phyloP scores from a whole-genome alignment of 2,113 vertebrate species.

The Carassius gibelio region DNA sequence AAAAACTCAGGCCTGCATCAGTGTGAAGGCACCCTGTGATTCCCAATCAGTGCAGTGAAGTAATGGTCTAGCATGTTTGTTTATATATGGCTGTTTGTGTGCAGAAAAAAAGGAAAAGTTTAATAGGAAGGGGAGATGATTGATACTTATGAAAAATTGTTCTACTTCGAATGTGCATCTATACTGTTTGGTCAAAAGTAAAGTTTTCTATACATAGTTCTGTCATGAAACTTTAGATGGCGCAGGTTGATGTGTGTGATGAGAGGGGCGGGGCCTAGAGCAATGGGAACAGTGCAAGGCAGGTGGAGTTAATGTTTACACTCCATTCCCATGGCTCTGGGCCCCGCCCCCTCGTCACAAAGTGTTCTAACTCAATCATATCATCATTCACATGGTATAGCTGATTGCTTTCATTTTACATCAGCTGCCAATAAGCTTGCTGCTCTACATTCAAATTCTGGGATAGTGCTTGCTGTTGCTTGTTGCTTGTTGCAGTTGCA shows the following conservation, averaged over 20 bases:
- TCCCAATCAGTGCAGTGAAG: not conserved
- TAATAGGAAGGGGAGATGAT: not conserved
- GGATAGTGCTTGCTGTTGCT: not conserved
- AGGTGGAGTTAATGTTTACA: too few species aligned
- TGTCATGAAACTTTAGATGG: too few species aligned
- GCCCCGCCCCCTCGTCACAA: too few species aligned
- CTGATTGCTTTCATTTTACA: not conserved
- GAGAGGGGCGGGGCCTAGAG: too few species aligned
- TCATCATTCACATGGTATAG: not conserved
- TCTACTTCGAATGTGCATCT: not conserved
- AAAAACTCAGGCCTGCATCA: not conserved
- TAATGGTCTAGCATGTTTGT: not conserved
- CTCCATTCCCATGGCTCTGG: too few species aligned
- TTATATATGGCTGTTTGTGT: not conserved
- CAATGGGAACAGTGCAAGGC: too few species aligned
- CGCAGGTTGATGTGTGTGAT: too few species aligned
- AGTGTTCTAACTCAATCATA: too few species aligned
- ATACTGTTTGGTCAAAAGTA: not conserved
- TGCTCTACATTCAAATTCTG: not conserved
- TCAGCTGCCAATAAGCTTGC: not conserved
- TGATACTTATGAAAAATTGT: not conserved
- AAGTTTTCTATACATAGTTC: constrained; percentile 27
- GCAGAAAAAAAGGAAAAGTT: not conserved
- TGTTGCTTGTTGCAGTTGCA: not conserved
- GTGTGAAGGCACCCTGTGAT: not conserved